Base-by-base conservation (phyloP, 2,888 invertebrate species). In the Monopis laevigella region DNA sequence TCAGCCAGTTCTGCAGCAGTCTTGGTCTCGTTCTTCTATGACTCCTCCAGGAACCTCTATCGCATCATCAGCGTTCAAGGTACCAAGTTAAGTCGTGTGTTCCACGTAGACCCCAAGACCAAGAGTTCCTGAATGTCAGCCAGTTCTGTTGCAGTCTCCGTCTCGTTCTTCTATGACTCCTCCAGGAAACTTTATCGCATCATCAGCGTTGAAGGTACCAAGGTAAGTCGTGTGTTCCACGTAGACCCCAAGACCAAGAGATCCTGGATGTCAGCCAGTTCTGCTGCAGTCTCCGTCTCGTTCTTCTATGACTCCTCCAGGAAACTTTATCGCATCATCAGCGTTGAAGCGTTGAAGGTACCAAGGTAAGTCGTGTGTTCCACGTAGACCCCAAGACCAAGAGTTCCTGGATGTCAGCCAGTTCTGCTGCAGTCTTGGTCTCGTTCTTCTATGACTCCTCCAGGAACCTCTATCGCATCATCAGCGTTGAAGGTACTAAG, bases 361-460 rank as follows among this genome's bases (percentile, higher is more conserved):
- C 93, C 41, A 96, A 96, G 87, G 89, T 90, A 67, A 57, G 24
- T n/a, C n/a, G 16, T 36, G 98, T 98, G 62, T 98, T 98, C 84
- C 97, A 98, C 84, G 98, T 98, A 82, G 98, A 98, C 82, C 97
- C 97, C 46, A 96, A 96, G 83, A 98, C 98, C 41, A 98, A 98
- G 80, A 86, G 96, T 60, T 96, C 96, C 58, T 98, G 98, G 98
- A 92, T 98, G 81, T 94, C 97, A 38, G 95, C 96, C 44, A 96
- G 96, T 53, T 90, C 92, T 47, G 89, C 93, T 46, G 95, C 97
- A 34, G 96, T 98, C 46, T 93, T 90, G 56, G 97, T 98, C 46
- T 96, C 96, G 49, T 98, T 97, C 84, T 98, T 98, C 82, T 97
- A 94, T 65, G 98, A 98, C 77, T 95, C 95, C 24, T 93, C 96